Percentiles rank a stretch among this genome's conserved stretches.
Conservation (phyloP, 2,113 vertebrate species). For the Sciurus niger region DNA sequence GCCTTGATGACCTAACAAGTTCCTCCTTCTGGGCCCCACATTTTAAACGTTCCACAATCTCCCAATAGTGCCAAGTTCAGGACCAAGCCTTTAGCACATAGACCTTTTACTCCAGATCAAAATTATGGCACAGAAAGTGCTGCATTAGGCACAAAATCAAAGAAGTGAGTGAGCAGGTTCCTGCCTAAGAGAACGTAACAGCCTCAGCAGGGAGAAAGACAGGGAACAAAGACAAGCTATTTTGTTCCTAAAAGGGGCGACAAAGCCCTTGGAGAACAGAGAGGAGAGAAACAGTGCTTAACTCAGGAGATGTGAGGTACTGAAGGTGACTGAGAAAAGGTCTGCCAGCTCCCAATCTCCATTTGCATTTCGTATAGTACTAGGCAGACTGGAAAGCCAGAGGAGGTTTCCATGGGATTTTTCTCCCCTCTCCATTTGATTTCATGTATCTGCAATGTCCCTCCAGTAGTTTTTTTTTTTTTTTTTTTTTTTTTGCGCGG, state of each 20-base stretch:
- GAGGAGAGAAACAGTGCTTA: neutral
- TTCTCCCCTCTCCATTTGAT: neutral
- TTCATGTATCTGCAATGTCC: neutral
- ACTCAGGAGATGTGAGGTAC: fast-evolving
- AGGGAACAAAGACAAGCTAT: neutral
- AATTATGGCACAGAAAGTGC: neutral
- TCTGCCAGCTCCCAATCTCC: neutral
- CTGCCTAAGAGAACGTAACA: neutral
- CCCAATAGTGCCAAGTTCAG: neutral
- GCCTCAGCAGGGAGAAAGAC: fast-evolving
- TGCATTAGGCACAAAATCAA: neutral
- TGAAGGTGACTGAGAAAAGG: neutral
- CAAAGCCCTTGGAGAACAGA: neutral
- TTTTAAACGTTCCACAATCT: neutral
- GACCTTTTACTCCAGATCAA: too few species aligned
- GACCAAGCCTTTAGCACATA: neutral
- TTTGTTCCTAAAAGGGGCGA: neutral
- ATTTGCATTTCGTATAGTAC: neutral
- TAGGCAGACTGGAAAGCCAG: neutral
- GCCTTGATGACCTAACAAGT: neutral
- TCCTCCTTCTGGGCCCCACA: neutral
- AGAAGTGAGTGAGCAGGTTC: neutral
- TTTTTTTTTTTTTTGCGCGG: too few species aligned
- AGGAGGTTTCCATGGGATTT: neutral
- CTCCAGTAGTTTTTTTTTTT: neutral